A percentile compares a stretch with the other conserved stretches of the same genome.
These are phyloP conservation scores for Phragmatobia fuliginosa DNA, from an alignment of 2,888 invertebrate species.

Conservation along the genomic window DNA sequence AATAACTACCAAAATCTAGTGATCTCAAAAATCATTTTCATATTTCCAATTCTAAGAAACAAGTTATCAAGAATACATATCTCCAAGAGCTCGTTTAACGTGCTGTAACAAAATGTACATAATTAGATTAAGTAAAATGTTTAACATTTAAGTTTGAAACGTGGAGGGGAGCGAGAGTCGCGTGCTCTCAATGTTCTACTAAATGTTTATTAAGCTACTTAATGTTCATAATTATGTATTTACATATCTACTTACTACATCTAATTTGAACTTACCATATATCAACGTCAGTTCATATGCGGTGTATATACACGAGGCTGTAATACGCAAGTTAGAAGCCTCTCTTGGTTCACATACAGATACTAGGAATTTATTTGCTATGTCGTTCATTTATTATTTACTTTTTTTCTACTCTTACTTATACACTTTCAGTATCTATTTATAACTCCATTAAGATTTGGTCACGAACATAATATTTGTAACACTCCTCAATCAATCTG, in stretches of 20 bases:
- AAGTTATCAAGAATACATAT: background rate
- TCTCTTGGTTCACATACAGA: background rate
- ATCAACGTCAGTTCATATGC: background rate
- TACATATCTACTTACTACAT: background rate
- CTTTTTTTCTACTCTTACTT: too few relatives aligned
- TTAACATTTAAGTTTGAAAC: background rate
- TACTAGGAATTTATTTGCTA: background rate
- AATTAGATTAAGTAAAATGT: background rate
- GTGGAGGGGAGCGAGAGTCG: background rate
- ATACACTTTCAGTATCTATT: too few relatives aligned
- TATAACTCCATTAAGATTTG: background rate
- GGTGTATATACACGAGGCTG: background rate
- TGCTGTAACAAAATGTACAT: background rate
- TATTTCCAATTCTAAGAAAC: too few relatives aligned
- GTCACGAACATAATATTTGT: background rate
- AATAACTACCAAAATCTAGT: background rate
- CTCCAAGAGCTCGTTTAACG: background rate
- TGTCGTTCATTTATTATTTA: too few relatives aligned
- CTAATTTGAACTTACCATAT: background rate
- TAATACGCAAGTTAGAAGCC: background rate
- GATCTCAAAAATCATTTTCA: too few relatives aligned
- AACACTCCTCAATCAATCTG: background rate
- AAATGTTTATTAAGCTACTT: background rate
- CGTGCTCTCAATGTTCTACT: background rate
- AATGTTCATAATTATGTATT: background rate